Percentiles rank a stretch among this genome's conserved stretches.
phyloP scores from a whole-genome alignment of 2,113 vertebrate species.

The Himantopus leucocephalus region DNA sequence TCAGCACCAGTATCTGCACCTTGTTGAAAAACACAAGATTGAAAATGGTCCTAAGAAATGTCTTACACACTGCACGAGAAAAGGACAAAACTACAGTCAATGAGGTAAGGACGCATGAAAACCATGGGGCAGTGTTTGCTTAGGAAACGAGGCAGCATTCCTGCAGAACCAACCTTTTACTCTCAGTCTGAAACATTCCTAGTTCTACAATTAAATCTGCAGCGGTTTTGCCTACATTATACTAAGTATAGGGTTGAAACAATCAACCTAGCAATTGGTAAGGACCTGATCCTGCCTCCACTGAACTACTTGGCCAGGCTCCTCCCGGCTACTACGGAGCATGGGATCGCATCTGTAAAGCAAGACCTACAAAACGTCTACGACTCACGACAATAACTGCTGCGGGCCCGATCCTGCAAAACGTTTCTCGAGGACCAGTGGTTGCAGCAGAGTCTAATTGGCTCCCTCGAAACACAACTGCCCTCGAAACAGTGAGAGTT shows the following conservation, averaged over 20 bases:
- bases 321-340: not conserved
- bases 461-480: not conserved
- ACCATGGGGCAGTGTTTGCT: not conserved
- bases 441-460: not conserved
- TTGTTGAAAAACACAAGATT: not conserved
- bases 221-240: not conserved
- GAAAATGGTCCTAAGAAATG: not conserved
- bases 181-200: not conserved
- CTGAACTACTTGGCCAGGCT: not conserved
- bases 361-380: not conserved
- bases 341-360: not conserved
- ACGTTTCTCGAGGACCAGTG: not conserved
- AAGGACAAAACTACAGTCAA: not conserved
- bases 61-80: fast-evolving
- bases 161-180: not conserved
- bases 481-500: not conserved
- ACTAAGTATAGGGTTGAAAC: conserved; percentile 1
- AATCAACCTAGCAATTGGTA: not conserved
- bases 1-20: not conserved
- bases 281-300: not conserved
- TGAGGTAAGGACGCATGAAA: not conserved
- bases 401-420: not conserved
- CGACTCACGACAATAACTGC: not conserved
- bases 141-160: not conserved
- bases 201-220: not conserved